Evolutionary conservation across 2,113 vertebrate species (phyloP).

Genomic region (Boulengeromyrus knoepffleri): DNA sequence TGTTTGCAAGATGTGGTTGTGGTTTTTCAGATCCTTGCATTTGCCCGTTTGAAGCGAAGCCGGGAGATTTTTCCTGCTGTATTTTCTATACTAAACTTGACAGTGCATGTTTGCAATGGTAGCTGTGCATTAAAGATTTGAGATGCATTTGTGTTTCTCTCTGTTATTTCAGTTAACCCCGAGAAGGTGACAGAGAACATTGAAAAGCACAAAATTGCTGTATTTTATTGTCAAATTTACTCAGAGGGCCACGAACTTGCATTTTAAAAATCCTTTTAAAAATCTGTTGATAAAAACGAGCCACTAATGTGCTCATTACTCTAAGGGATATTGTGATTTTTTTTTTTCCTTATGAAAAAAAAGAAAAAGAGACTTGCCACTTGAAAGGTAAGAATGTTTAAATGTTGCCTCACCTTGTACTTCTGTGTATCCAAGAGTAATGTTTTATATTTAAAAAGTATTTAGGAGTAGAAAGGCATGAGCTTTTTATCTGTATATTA

Average conservation of each 20-base stretch:
- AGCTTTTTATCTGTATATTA: neutral
- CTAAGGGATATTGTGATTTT: neutral
- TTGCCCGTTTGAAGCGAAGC: slow-evolving; percentile 23
- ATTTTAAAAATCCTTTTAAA: neutral
- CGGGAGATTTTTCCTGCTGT: neutral
- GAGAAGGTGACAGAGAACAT: neutral
- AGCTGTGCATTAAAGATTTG: slow-evolving; percentile 27
- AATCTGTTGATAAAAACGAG: neutral
- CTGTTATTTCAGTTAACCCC: neutral
- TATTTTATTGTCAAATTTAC: neutral
- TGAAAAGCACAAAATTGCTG: neutral
- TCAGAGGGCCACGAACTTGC: neutral
- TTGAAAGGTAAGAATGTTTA: slow-evolving; percentile 4
- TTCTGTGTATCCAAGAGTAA: neutral
- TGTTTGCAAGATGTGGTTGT: slow-evolving; percentile 14
- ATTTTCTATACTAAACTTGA: neutral
- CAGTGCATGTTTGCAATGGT: slow-evolving; percentile 35
- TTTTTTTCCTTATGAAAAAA: neutral
- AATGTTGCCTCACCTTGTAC: neutral
- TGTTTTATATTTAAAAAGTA: neutral
- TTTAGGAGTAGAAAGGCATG: neutral
- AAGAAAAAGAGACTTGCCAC: neutral
- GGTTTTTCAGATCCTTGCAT: neutral
- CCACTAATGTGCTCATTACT: neutral
- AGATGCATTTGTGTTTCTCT: slow-evolving; percentile 20